phyloP scores from a whole-genome alignment of 2,888 invertebrate genomes.

The Parnassius mnemosyne region DNA sequence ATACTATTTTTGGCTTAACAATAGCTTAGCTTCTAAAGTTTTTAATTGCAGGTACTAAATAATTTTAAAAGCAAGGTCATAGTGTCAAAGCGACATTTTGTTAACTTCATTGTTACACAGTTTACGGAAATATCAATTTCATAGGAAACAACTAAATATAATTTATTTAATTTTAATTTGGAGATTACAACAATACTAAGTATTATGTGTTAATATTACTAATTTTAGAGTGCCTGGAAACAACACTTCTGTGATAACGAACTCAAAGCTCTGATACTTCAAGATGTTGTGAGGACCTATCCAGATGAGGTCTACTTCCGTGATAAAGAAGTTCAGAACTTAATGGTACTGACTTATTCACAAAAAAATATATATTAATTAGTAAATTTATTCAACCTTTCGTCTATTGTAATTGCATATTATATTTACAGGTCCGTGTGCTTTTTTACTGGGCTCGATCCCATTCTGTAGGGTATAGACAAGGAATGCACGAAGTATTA shows the following conservation, averaged over 20 bases:
- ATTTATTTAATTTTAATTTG: too few species aligned
- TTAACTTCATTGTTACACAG: too few species aligned
- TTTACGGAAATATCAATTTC: too few species aligned
- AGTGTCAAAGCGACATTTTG: too few species aligned
- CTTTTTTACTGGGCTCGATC: slow-evolving; percentile 83
- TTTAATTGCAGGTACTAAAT: too few species aligned
- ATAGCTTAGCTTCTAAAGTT: too few species aligned
- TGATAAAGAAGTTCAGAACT: slow-evolving; percentile 83
- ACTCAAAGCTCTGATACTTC: slow-evolving; percentile 85
- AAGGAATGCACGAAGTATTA: slow-evolving; percentile 94
- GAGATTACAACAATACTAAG: too few species aligned
- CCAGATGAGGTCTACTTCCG: slow-evolving; percentile 91
- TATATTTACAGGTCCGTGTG: slow-evolving; percentile 66
- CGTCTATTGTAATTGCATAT: background rate
- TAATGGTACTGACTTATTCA: slow-evolving; percentile 78
- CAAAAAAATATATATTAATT: too few species aligned
- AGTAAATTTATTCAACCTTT: too few species aligned
- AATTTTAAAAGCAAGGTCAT: too few species aligned
- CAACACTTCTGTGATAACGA: slow-evolving; percentile 91
- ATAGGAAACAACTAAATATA: too few species aligned
- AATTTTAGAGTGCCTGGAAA: slow-evolving; percentile 87
- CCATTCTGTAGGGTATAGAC: slow-evolving; percentile 86
- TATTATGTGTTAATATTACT: background rate
- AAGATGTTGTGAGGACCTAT: slow-evolving; percentile 91
- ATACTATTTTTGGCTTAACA: too few species aligned